Percentiles rank a stretch among this genome's conserved stretches.
Evolutionary conservation across 2,888 invertebrate genomes (phyloP).

Genomic region (Pachymerium ferrugineum): DNA sequence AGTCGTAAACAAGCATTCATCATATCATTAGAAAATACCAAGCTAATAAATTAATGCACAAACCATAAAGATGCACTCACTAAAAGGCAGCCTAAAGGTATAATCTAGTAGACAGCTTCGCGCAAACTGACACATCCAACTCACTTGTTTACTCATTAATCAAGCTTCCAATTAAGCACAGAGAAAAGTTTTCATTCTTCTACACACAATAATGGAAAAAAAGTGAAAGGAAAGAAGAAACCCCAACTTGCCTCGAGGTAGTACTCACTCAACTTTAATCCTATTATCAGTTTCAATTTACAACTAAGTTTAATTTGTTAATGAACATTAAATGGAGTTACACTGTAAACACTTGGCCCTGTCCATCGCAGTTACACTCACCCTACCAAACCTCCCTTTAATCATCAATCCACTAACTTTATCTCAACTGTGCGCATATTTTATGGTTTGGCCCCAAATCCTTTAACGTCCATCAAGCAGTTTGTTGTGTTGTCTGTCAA

Average conservation of each 20-base stretch:
- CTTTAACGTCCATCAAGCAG: background rate
- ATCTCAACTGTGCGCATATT: background rate
- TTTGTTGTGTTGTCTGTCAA: background rate
- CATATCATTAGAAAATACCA: background rate
- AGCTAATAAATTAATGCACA: background rate
- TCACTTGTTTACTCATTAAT: slow-evolving; percentile 16
- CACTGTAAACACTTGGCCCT: background rate
- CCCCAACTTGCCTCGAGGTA: background rate
- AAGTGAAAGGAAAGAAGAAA: background rate
- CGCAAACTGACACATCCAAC: background rate
- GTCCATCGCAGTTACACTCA: background rate
- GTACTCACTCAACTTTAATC: background rate
- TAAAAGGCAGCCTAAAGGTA: background rate
- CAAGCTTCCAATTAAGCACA: slow-evolving; percentile 5
- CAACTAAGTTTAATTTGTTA: background rate
- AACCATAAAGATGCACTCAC: background rate
- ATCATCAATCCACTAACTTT: background rate
- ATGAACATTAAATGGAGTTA: slow-evolving; percentile 1
- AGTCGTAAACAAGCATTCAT: background rate
- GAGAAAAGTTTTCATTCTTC: slow-evolving; percentile 5
- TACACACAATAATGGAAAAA: background rate
- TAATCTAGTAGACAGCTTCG: background rate
- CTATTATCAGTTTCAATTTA: background rate
- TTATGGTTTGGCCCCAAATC: background rate
- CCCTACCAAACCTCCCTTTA: background rate